Conservation (phyloP, 2,888 invertebrate species). For the Orthosia incerta region DNA sequence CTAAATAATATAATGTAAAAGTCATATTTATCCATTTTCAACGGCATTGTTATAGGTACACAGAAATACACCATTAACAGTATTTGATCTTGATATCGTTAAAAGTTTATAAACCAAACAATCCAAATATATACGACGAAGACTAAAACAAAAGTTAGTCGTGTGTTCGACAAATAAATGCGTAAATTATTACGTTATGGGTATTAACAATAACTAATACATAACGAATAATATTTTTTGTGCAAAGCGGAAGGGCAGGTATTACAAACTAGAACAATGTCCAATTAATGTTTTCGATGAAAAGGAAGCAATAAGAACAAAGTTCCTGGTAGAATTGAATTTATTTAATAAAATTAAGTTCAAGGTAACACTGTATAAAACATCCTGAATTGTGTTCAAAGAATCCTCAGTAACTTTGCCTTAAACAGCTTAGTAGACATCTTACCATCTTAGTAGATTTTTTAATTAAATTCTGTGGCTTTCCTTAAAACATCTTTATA, state of each 20-base stretch:
- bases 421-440: background rate
- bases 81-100: background rate
- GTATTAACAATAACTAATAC: background rate
- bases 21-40: background rate
- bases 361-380: slow-evolving; percentile 42
- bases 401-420: background rate
- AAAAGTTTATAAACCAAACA: background rate
- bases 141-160: background rate
- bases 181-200: slow-evolving; percentile 7
- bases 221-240: slow-evolving; percentile 23
- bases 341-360: slow-evolving; percentile 65
- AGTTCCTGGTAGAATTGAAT: slow-evolving; percentile 64
- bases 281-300: slow-evolving; percentile 60
- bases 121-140: background rate
- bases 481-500: background rate
- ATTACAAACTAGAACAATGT: slow-evolving; percentile 49
- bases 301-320: slow-evolving; percentile 56
- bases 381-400: slow-evolving; percentile 21
- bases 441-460: background rate
- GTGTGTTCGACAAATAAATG: slow-evolving; percentile 13
- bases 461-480: background rate
- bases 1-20: background rate
- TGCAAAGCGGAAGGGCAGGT: slow-evolving; percentile 41
- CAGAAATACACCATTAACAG: too few relatives aligned
- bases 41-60: background rate